A percentile compares a stretch with the other conserved stretches of the same genome.
Conservation (phyloP, 2,888 invertebrate genomes). For the Patella depressa region DNA sequence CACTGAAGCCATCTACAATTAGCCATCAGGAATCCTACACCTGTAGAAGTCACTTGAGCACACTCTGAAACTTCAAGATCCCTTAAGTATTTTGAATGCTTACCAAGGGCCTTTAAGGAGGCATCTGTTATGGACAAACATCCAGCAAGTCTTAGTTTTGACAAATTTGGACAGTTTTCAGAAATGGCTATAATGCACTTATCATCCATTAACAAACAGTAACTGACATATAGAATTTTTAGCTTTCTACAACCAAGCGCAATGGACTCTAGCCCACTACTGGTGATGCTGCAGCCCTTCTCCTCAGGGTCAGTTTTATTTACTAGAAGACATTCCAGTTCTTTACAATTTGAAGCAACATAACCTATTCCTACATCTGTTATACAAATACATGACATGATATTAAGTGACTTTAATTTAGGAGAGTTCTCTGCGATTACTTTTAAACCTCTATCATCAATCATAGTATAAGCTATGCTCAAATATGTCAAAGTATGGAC, state of each 20-base stretch:
- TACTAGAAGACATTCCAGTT: slow-evolving; percentile 34
- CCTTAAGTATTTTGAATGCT: slow-evolving; percentile 37
- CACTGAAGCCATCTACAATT: slow-evolving; percentile 34
- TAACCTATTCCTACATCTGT: slow-evolving; percentile 40
- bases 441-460: slow-evolving; percentile 26
- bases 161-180: slow-evolving; percentile 31
- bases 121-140: slow-evolving; percentile 45
- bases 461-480: slow-evolving; percentile 18
- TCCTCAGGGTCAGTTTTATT: slow-evolving; percentile 30
- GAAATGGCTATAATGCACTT: slow-evolving; percentile 40
- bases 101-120: slow-evolving; percentile 37
- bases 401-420: slow-evolving; percentile 28
- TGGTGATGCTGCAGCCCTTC: slow-evolving; percentile 29
- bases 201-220: slow-evolving; percentile 44
- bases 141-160: slow-evolving; percentile 38
- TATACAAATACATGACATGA: slow-evolving; percentile 35
- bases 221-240: slow-evolving; percentile 32
- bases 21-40: slow-evolving; percentile 35
- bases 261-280: slow-evolving; percentile 22
- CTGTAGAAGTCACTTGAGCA: slow-evolving; percentile 42
- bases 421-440: slow-evolving; percentile 24
- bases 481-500: slow-evolving; percentile 16
- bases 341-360: slow-evolving; percentile 34
- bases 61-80: slow-evolving; percentile 42
- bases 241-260: slow-evolving; percentile 21